These are phyloP conservation scores for Drosophila anomalata DNA, from an alignment of 2,888 invertebrate genomes.

Conservation along the genomic window DNA sequence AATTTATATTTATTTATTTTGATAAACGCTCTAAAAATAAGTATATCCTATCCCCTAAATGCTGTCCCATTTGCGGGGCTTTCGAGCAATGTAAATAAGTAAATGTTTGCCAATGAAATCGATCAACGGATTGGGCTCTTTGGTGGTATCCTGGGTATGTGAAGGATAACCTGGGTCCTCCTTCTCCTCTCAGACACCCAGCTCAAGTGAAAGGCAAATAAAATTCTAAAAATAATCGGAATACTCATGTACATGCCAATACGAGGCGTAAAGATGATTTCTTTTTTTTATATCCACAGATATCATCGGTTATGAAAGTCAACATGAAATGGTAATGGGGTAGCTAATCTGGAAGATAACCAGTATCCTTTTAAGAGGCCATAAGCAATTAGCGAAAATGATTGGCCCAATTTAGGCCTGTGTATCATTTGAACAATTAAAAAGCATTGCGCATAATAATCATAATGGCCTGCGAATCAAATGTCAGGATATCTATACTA, in stretches of 20 bases:
- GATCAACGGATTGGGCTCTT: conserved; percentile 64
- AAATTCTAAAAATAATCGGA: conserved; percentile 33
- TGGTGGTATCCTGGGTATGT: conserved; percentile 17
- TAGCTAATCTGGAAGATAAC: background rate
- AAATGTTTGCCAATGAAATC: conserved; percentile 56
- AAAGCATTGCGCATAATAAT: conserved; percentile 3
- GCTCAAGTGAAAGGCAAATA: conserved; percentile 29
- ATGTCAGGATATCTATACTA: conserved; percentile 17
- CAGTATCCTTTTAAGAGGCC: background rate
- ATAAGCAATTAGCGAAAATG: background rate
- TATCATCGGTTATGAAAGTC: conserved; percentile 21
- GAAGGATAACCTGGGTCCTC: background rate
- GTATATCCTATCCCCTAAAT: conserved; percentile 6
- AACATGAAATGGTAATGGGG: conserved; percentile 4
- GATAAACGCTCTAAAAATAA: conserved; percentile 28
- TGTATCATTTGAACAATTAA: background rate
- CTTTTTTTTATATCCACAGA: conserved; percentile 20
- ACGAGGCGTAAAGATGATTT: conserved; percentile 32
- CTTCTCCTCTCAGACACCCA: background rate
- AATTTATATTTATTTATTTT: conserved; percentile 27
- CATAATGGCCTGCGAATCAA: conserved; percentile 25
- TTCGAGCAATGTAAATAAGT: conserved; percentile 30
- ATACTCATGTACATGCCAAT: conserved; percentile 18
- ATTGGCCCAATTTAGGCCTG: background rate
- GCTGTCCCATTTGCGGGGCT: conserved; percentile 20